Evolutionary conservation across 2,888 invertebrate genomes (phyloP), one percentile per base, ranked within the genome.

Genomic region (Nipponacmea schrenckii): DNA sequence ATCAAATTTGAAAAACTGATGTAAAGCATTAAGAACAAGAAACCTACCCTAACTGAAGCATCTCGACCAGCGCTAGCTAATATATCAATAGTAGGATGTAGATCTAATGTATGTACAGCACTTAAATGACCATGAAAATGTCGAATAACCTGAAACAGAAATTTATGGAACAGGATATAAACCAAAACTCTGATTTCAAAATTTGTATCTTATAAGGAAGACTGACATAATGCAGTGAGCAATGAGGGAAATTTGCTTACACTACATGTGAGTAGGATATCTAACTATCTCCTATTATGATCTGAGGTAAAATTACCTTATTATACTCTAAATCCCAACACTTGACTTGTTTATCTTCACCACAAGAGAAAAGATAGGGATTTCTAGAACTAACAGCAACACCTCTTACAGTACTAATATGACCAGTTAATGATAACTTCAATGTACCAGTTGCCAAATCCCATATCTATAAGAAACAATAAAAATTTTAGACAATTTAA

Each of bases 301-400:
- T n/a, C n/a, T n/a, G n/a, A n/a, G n/a, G n/a, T n/a, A n/a, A 39
- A 39, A 39, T 80, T 77, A 94, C 95, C 90, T 99, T 99, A 88
- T 99, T 99, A 85, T 98, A 97, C 90, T 99, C 99, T 45, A 99
- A 91, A 90, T 99, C 99, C 99, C 99, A 99, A 88, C 99, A 99
- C 91, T 98, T 99, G 0, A 99, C 98, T 91, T 97, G 97, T 83
- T 98, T 93, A 90, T 99, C 99, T 91, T 99, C 99, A 15, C 99
- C 98, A 88, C 97, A 98, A 78, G 97, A 97, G 90, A 99, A 99
- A 65, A 99, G 90, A 88, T 99, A 99, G 2, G 99, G 99, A 91
- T 99, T 98, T 80, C 98, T 91, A 0, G 93, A 90, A 77, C 98
- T 98, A 64, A 99, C 95, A 68, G 95, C 96, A 46, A 99, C 91